Evolutionary conservation across 2,888 invertebrate genomes (phyloP).

Genomic region (Chrysotoxum bicinctum): DNA sequence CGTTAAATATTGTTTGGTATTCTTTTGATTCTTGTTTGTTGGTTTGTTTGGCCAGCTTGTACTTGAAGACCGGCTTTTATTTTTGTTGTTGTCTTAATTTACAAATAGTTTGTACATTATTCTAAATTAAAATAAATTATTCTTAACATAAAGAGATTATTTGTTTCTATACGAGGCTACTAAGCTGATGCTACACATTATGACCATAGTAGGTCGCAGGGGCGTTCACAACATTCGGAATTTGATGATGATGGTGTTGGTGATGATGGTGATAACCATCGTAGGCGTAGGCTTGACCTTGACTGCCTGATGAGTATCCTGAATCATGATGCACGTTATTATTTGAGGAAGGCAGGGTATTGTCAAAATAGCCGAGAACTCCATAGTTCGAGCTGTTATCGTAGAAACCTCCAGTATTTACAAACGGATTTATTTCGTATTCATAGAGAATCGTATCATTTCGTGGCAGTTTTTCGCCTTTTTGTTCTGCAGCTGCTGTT

Average conservation of each 20-base stretch:
- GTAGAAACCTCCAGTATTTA: constrained; percentile 27
- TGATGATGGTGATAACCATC: constrained; percentile 30
- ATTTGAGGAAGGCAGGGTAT: constrained; percentile 10
- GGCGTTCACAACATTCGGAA: constrained; percentile 29
- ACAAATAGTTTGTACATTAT: constrained; percentile 59
- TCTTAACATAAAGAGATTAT: constrained; percentile 34
- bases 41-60: constrained; percentile 1
- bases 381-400: constrained; percentile 55
- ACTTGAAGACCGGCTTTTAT: neutral
- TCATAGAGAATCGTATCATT: constrained; percentile 48
- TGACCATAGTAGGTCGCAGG: constrained; percentile 47
- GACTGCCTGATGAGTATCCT: constrained; percentile 49
- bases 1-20: neutral
- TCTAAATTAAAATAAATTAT: constrained; percentile 64
- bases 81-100: constrained; percentile 21
- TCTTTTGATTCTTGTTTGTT: neutral
- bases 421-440: constrained; percentile 56
- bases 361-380: constrained; percentile 57
- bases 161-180: neutral
- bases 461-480: constrained; percentile 42
- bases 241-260: constrained; percentile 45
- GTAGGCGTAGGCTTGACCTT: constrained; percentile 41
- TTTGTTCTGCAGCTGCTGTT: constrained; percentile 2
- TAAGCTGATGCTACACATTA: constrained; percentile 41
- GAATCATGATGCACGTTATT: constrained; percentile 53